Evolutionary conservation across 2,797 vertebrate genomes (phyloP).

Genomic region (Crax fasciolata): DNA sequence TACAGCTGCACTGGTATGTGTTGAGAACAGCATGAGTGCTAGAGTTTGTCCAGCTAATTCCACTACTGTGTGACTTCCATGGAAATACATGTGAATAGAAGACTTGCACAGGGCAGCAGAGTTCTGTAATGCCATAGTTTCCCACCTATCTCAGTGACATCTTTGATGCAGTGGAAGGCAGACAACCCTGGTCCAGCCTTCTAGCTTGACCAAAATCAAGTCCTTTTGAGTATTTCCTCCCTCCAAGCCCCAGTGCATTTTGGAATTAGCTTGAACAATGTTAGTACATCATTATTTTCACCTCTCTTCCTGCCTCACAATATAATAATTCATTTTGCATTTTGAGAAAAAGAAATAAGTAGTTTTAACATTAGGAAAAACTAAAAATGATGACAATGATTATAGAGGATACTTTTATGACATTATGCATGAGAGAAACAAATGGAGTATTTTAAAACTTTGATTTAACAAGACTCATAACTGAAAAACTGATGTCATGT

Average conservation of each 20-base stretch:
- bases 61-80: neutral
- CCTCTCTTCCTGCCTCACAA: neutral
- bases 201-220: neutral
- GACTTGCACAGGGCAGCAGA: neutral
- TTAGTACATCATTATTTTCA: neutral
- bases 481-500: slow-evolving; percentile 4
- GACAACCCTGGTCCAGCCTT: neutral
- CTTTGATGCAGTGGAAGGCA: neutral
- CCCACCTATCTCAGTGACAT: neutral
- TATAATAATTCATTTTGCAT: neutral
- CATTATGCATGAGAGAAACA: neutral
- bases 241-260: neutral
- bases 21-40: neutral
- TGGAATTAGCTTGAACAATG: neutral
- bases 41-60: neutral
- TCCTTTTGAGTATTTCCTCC: neutral
- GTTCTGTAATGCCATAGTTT: neutral
- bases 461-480: neutral
- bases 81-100: neutral
- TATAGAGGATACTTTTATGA: neutral
- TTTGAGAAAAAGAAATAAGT: neutral
- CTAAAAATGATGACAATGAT: neutral
- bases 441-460: neutral
- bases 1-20: neutral
- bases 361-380: neutral